Evolutionary conservation across 1,140 invertebrate genomes (phyloP).

Genomic region (honey bee (Apis mellifera)): DNA sequence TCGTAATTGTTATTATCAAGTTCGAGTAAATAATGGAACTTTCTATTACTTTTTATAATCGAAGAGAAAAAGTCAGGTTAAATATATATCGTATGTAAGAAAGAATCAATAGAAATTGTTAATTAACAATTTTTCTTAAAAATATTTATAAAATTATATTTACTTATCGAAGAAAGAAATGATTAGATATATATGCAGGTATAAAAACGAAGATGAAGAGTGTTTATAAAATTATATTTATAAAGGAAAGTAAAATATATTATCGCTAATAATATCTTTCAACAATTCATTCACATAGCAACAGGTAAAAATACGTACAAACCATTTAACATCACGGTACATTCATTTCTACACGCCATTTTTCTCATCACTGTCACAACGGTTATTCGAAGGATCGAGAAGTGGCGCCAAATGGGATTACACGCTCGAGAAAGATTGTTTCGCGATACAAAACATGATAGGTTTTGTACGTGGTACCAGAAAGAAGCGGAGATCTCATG

Average conservation of each 20-base stretch:
- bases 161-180: no score
- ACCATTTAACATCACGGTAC: no score
- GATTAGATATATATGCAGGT: no score
- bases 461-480: neutral
- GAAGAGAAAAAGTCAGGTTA: neutral
- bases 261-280: no score
- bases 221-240: no score
- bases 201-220: no score
- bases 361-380: neutral
- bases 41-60: neutral
- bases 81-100: no score
- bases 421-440: constrained; percentile 15
- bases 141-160: no score
- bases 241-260: no score
- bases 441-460: constrained; percentile 22
- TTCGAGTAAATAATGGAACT: neutral
- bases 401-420: constrained; percentile 31
- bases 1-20: neutral
- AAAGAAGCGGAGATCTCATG: constrained; percentile 40
- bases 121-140: no score
- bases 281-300: neutral
- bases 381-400: neutral
- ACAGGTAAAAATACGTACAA: neutral
- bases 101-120: no score
- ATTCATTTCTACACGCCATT: neutral